Evolutionary conservation across 2,797 vertebrate genomes (phyloP).

Genomic region (Centropyge bicolor): DNA sequence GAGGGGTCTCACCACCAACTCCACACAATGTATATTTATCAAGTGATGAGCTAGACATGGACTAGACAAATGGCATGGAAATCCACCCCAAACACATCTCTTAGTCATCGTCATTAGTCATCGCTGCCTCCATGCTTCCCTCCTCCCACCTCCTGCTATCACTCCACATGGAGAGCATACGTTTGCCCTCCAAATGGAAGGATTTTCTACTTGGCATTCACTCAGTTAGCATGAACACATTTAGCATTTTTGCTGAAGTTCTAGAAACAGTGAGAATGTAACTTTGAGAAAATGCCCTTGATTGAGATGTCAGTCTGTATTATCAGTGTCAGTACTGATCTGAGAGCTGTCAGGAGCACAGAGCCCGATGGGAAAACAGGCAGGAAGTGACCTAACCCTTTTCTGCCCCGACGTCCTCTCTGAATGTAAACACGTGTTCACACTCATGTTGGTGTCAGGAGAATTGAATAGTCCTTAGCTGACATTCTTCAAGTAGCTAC

Average conservation of each 20-base stretch:
- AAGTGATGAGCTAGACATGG: slow-evolving; percentile 45
- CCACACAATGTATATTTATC: slow-evolving; percentile 59
- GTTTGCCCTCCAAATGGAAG: slow-evolving; percentile 50
- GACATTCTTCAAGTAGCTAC: slow-evolving; percentile 20
- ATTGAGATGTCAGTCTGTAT: slow-evolving; percentile 44
- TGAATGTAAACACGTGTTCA: slow-evolving; percentile 48
- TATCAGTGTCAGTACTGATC: slow-evolving; percentile 46
- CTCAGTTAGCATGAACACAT: slow-evolving; percentile 51
- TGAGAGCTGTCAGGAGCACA: slow-evolving; percentile 35
- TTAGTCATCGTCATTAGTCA: slow-evolving; percentile 77
- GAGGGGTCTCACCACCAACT: slow-evolving; percentile 12
- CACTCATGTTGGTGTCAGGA: slow-evolving; percentile 5
- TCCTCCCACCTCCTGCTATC: slow-evolving; percentile 64
- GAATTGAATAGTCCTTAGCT: background rate
- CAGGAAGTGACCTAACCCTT: slow-evolving; percentile 41
- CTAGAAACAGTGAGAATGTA: slow-evolving; percentile 19
- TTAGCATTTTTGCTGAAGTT: slow-evolving; percentile 40
- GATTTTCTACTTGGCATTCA: slow-evolving; percentile 40
- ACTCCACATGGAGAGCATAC: slow-evolving; percentile 62
- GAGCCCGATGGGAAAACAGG: slow-evolving; percentile 25
- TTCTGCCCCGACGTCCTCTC: slow-evolving; percentile 15
- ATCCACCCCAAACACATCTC: slow-evolving; percentile 58
- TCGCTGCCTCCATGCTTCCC: slow-evolving; percentile 43
- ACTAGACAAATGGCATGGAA: slow-evolving; percentile 64
- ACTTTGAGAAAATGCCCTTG: slow-evolving; percentile 21